phyloP scores from a whole-genome alignment of 2,113 vertebrate species.

The Caloenas nicobarica region DNA sequence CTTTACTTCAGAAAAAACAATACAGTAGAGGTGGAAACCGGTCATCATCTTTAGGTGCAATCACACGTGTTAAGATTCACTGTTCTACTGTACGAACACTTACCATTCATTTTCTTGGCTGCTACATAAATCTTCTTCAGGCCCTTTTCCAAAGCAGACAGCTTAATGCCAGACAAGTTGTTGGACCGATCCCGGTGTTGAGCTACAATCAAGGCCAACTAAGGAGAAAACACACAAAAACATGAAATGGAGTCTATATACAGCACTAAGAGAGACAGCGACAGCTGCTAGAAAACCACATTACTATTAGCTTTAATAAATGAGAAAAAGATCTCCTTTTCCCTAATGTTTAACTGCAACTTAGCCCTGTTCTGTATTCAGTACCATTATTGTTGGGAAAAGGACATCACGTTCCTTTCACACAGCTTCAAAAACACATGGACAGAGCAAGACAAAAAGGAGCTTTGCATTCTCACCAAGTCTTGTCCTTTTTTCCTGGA shows the following conservation, averaged over 20 bases:
- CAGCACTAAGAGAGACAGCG: background rate
- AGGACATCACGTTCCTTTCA: background rate
- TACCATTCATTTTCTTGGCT: constrained; percentile 86
- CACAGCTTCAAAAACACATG: background rate
- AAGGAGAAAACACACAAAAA: constrained; percentile 19
- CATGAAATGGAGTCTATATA: background rate
- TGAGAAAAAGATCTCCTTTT: background rate
- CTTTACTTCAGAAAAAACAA: background rate
- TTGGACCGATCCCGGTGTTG: constrained; percentile 85
- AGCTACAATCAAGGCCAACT: constrained; percentile 89
- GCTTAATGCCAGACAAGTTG: constrained; percentile 86
- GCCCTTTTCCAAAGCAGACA: constrained; percentile 86
- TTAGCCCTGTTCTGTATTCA: background rate
- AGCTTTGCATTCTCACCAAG: constrained; percentile 75
- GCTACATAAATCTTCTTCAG: constrained; percentile 85
- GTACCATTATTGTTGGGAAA: background rate
- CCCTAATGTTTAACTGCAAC: background rate
- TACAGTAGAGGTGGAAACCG: background rate
- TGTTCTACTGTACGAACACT: background rate
- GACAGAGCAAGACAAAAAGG: background rate
- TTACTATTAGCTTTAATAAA: background rate
- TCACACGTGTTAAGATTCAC: background rate
- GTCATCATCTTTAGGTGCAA: background rate
- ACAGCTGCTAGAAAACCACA: background rate
- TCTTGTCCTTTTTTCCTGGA: constrained; percentile 84